Evolutionary conservation across 2,888 invertebrate species (phyloP).

Genomic region (Clepsis dumicolana): DNA sequence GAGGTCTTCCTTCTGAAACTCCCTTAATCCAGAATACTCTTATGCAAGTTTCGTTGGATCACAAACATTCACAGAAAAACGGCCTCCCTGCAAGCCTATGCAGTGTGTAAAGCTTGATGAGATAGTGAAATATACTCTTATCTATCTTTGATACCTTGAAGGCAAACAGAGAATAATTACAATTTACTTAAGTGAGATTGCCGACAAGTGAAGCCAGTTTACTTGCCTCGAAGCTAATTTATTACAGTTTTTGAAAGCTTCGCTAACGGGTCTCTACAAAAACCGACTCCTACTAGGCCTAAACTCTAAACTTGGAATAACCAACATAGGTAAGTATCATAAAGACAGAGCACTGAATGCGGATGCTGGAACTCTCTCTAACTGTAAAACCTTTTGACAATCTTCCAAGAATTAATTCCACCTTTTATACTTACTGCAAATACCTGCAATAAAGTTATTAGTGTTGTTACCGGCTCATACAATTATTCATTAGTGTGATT

Average conservation of each 20-base stretch:
- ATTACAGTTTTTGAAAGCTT: neutral
- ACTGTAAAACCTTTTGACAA: neutral
- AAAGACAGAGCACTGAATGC: slow-evolving; percentile 4
- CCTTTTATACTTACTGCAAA: slow-evolving; percentile 2
- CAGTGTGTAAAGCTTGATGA: neutral
- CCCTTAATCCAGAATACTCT: too few relatives aligned
- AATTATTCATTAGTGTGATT: neutral
- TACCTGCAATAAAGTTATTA: slow-evolving; percentile 2
- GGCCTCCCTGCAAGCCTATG: neutral
- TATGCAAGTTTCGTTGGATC: too few relatives aligned
- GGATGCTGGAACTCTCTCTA: neutral
- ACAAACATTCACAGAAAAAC: neutral
- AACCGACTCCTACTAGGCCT: neutral
- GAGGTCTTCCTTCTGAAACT: too few relatives aligned
- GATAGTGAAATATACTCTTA: too few relatives aligned
- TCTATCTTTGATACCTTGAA: neutral
- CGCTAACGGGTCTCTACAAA: neutral
- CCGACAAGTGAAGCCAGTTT: neutral
- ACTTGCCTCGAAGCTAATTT: neutral
- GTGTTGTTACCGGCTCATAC: neutral
- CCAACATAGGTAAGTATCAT: neutral
- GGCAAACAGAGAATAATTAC: neutral
- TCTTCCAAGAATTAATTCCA: neutral
- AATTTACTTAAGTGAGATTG: neutral
- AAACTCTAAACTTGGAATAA: neutral